Evolutionary conservation across 23 tunicate genomes (phyloP).

Genomic region (Phallusia fumigata): DNA sequence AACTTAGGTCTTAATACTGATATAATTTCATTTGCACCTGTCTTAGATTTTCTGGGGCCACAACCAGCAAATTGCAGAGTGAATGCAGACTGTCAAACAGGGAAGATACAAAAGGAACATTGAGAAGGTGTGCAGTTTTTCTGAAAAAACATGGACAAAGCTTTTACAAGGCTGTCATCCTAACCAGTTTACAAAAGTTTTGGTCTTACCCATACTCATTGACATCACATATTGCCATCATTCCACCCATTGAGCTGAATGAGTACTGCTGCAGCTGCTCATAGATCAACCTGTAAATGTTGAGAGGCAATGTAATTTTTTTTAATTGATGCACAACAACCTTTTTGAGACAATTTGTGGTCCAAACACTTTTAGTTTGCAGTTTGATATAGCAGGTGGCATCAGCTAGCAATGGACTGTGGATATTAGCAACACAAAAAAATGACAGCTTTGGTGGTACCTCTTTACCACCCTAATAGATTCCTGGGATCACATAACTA

Average conservation of each 20-base stretch:
- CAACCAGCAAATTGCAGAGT: conserved; percentile 89
- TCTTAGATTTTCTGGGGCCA: conserved; percentile 81
- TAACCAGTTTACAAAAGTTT: background rate
- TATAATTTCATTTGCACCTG: conserved; percentile 24
- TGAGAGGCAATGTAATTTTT: background rate
- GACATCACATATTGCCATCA: conserved; percentile 98
- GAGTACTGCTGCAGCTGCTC: conserved; percentile 90
- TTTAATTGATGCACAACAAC: too few relatives aligned
- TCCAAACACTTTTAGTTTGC: too few relatives aligned
- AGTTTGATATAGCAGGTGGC: too few relatives aligned
- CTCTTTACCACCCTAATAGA: too few relatives aligned
- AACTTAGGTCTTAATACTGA: background rate
- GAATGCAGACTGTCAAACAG: conserved; percentile 87
- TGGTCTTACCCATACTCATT: conserved; percentile 68
- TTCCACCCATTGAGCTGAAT: conserved; percentile 85
- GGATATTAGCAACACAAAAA: too few relatives aligned
- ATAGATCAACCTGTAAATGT: conserved; percentile 49
- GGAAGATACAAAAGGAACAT: conserved; percentile 50
- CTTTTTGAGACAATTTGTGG: too few relatives aligned
- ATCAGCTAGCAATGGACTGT: background rate
- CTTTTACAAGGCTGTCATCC: background rate
- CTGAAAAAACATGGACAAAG: conserved; percentile 23
- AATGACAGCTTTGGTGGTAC: too few relatives aligned
- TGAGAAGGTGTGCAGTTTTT: conserved; percentile 57
- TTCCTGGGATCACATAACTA: too few relatives aligned